Percentiles rank a stretch among this genome's conserved stretches.
These are phyloP conservation scores for Protonemura montana DNA, from an alignment of 2,888 invertebrate genomes.

Conservation along the genomic window DNA sequence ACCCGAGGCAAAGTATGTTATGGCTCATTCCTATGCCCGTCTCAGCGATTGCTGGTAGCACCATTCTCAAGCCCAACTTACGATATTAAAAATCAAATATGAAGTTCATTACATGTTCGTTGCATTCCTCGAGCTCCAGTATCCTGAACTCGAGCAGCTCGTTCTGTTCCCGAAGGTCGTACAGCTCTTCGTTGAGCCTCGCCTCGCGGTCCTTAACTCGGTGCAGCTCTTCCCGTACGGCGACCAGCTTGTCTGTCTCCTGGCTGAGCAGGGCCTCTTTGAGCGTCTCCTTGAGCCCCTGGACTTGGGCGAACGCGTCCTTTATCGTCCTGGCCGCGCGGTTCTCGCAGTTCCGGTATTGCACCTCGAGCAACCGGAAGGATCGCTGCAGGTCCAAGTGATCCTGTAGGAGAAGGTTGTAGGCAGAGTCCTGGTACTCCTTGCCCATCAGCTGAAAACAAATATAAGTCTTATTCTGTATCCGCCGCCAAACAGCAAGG, in stretches of 20 bases:
- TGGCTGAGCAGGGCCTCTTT: slow-evolving; percentile 51
- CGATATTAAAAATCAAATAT: too few relatives aligned
- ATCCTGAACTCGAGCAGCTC: slow-evolving; percentile 82
- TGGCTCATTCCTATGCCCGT: too few relatives aligned
- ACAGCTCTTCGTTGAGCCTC: slow-evolving; percentile 70
- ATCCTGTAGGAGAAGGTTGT: slow-evolving; percentile 45
- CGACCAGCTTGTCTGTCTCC: slow-evolving; percentile 52
- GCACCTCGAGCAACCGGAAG: slow-evolving; percentile 48
- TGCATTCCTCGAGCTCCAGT: slow-evolving; percentile 73
- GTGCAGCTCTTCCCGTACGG: slow-evolving; percentile 59
- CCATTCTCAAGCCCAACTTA: too few relatives aligned
- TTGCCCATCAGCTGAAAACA: slow-evolving; percentile 28
- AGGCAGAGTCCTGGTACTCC: slow-evolving; percentile 34
- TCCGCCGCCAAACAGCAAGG: not conserved
- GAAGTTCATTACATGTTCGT: slow-evolving; percentile 39
- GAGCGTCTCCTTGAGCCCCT: slow-evolving; percentile 27
- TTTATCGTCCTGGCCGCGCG: slow-evolving; percentile 7
- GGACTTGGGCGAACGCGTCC: slow-evolving; percentile 21
- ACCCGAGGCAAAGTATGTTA: too few relatives aligned
- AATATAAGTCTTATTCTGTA: too few relatives aligned
- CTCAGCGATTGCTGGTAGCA: too few relatives aligned
- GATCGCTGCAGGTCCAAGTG: slow-evolving; percentile 49
- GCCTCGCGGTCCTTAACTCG: slow-evolving; percentile 63
- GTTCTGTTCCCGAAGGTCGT: slow-evolving; percentile 80
- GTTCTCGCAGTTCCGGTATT: slow-evolving; percentile 40